Conservation (phyloP, 35 echinoderm and acorn worm species). For the Strongylocentrotus purpuratus region DNA sequence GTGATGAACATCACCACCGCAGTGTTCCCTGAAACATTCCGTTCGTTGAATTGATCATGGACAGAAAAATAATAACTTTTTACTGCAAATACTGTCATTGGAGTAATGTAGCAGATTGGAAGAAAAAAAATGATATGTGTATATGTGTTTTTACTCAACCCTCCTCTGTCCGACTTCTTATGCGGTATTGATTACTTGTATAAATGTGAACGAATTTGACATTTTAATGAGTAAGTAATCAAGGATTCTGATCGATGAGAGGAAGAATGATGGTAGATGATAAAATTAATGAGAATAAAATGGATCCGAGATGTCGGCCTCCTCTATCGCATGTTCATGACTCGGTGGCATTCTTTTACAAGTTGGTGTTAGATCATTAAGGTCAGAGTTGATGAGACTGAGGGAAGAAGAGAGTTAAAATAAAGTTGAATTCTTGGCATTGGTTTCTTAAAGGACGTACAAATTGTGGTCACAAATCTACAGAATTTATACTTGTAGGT, state of each 20-base stretch:
- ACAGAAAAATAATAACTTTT: background rate
- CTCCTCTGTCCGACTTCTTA: background rate
- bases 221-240: background rate
- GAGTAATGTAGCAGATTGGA: background rate
- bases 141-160: constrained; percentile 13
- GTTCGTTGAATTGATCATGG: background rate
- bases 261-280: constrained; percentile 10
- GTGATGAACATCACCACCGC: background rate
- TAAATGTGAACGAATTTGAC: background rate
- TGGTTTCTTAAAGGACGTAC: no score
- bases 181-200: constrained; percentile 4
- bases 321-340: background rate
- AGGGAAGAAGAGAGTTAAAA: background rate
- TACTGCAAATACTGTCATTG: background rate
- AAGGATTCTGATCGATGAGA: background rate
- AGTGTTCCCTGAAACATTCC: background rate
- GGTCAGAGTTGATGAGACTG: background rate
- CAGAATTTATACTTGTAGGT: no score
- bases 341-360: background rate
- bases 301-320: constrained; percentile 32
- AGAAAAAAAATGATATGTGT: background rate
- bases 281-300: constrained; percentile 32
- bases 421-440: no score
- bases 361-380: background rate
- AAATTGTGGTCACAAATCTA: no score